These are phyloP conservation scores for Oscheius sp. DNA, from an alignment of 2,888 invertebrate genomes.

Conservation along the genomic window DNA sequence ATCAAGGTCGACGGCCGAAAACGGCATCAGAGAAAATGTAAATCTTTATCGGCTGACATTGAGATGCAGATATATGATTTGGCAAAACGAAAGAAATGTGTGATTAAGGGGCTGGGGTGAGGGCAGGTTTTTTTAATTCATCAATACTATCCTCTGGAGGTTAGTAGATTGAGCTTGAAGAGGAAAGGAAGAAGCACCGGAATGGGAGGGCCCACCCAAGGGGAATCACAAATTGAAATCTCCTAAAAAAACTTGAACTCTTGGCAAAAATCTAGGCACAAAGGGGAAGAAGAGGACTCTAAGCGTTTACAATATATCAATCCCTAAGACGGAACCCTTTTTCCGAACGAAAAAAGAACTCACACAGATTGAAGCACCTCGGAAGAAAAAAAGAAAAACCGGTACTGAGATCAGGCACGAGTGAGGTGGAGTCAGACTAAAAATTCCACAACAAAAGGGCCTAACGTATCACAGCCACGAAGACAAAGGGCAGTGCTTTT, in stretches of 20 bases:
- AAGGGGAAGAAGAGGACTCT: conserved; percentile 1
- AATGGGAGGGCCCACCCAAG: conserved; percentile 1
- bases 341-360: background rate
- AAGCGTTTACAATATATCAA: conserved; percentile 6
- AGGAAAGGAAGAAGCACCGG: conserved; percentile 11
- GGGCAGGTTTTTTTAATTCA: background rate
- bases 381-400: conserved; percentile 17
- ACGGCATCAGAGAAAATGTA: background rate
- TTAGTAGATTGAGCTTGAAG: background rate
- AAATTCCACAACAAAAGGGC: conserved; percentile 8
- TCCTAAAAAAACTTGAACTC: conserved; percentile 12
- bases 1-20: background rate
- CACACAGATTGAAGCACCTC: conserved; percentile 26
- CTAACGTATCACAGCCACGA: conserved; percentile 27
- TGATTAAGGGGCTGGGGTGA: conserved; percentile 6
- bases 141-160: background rate
- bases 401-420: conserved; percentile 24
- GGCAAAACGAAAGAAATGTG: conserved; percentile 26
- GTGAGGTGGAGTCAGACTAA: background rate
- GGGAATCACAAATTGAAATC: conserved; percentile 24
- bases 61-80: conserved; percentile 22
- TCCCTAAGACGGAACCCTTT: background rate
- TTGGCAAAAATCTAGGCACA: conserved; percentile 22
- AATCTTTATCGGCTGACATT: conserved; percentile 17
- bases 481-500: conserved; percentile 10